phyloP scores from a whole-genome alignment of 2,797 vertebrate genomes.

The Channallabes apus region DNA sequence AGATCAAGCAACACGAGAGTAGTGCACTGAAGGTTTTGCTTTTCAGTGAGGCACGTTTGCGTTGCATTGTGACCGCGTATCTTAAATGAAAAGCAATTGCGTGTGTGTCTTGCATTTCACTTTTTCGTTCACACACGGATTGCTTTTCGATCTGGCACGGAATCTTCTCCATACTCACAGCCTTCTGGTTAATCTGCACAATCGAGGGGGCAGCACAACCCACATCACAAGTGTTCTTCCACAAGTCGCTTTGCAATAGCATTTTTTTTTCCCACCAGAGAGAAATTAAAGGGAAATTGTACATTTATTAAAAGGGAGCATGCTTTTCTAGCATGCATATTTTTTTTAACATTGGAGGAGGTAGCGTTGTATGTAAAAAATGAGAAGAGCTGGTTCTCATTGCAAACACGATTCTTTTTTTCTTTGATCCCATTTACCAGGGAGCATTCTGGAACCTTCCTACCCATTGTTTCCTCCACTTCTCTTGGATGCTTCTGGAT shows the following conservation, averaged over 20 bases:
- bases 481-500: constrained; percentile 84
- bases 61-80: neutral
- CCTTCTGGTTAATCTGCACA: neutral
- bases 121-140: neutral
- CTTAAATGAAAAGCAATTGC: constrained; percentile 19
- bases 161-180: constrained; percentile 10
- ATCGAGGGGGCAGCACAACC: neutral
- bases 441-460: constrained; percentile 71
- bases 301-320: neutral
- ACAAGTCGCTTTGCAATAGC: neutral
- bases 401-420: constrained; percentile 30
- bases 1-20: constrained; percentile 15
- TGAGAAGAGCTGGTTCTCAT: neutral
- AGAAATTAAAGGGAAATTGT: neutral
- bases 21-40: neutral
- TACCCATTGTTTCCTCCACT: constrained; percentile 83
- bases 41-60: constrained; percentile 14
- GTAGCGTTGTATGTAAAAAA: neutral
- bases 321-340: neutral
- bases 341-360: neutral
- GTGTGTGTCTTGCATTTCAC: neutral
- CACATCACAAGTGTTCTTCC: neutral
- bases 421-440: constrained; percentile 76
- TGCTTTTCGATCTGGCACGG: constrained; percentile 2
- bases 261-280: neutral